A percentile compares a stretch with the other conserved stretches of the same genome.
Evolutionary conservation across 35 echinoderm and acorn worm species (phyloP).

Genomic region (Ophiothrix spiculata): DNA sequence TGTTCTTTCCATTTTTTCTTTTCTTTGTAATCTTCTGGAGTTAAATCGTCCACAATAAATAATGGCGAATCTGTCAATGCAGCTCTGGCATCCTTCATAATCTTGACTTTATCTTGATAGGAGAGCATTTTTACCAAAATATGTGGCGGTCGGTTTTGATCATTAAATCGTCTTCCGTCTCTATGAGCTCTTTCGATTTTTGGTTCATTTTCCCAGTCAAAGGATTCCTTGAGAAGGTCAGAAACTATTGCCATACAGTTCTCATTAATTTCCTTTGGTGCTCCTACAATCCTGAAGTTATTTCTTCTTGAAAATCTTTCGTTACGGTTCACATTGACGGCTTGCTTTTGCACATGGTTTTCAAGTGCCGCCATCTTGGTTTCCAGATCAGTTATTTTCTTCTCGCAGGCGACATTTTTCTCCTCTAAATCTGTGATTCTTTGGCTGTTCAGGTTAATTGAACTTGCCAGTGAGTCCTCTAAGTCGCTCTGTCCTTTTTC

Average conservation of each 20-base stretch:
- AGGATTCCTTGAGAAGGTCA: constrained; percentile 5
- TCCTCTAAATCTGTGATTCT: neutral
- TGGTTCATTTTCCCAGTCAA: constrained; percentile 20
- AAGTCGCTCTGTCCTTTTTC: neutral
- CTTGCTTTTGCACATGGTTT: neutral
- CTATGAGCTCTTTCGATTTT: constrained; percentile 51
- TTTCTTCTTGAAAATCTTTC: constrained; percentile 47
- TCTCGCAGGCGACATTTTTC: no score
- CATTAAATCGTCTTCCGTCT: constrained; percentile 13
- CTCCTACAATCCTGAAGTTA: constrained; percentile 54
- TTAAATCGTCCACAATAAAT: constrained; percentile 45
- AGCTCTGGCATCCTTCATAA: neutral
- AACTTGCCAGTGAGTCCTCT: neutral
- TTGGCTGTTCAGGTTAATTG: neutral
- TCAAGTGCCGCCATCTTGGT: neutral
- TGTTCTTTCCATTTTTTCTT: constrained; percentile 11
- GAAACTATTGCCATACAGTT: constrained; percentile 10
- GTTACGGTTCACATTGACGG: constrained; percentile 30
- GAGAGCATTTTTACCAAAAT: constrained; percentile 51
- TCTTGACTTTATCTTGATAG: constrained; percentile 26
- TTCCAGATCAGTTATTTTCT: neutral
- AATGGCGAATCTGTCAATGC: constrained; percentile 6
- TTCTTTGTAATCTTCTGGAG: constrained; percentile 33
- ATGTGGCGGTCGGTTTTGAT: constrained; percentile 23
- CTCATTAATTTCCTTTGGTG: neutral